phyloP scores from a whole-genome alignment of 2,113 vertebrate genomes.

The Lasiurus borealis region DNA sequence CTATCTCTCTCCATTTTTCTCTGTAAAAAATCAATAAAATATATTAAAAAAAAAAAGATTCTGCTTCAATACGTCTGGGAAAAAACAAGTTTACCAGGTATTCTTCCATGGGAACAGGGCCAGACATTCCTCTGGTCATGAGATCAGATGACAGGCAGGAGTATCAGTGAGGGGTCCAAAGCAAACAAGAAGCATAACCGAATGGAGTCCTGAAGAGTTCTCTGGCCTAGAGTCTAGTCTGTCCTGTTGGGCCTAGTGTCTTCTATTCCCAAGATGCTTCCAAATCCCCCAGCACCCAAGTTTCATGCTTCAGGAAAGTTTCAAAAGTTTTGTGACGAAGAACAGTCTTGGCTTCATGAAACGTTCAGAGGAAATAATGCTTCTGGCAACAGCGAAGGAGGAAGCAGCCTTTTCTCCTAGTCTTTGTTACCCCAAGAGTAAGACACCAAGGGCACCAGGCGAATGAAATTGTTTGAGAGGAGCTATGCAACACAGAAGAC shows the following conservation, averaged over 20 bases:
- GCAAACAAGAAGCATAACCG: background rate
- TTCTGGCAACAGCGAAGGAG: background rate
- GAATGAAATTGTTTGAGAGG: background rate
- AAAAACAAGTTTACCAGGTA: background rate
- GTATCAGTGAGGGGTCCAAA: background rate
- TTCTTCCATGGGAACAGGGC: background rate
- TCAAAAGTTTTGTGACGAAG: constrained; percentile 4
- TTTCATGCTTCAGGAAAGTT: constrained; percentile 42
- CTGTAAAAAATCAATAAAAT: no score
- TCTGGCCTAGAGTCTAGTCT: constrained; percentile 22
- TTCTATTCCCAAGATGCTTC: constrained; percentile 4
- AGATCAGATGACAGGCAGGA: background rate
- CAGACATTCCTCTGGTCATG: background rate
- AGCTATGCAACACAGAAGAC: background rate
- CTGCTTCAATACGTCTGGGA: background rate
- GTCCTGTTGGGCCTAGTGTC: background rate
- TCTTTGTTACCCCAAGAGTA: background rate
- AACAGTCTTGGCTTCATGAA: background rate
- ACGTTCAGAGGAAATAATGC: background rate
- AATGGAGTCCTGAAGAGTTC: background rate
- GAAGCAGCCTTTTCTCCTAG: background rate
- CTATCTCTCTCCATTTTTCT: no score
- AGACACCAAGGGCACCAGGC: background rate
- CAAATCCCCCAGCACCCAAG: background rate
- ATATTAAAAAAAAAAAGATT: background rate